phyloP scores from a whole-genome alignment of 2,888 invertebrate species.

The Allolobophora icterica region DNA sequence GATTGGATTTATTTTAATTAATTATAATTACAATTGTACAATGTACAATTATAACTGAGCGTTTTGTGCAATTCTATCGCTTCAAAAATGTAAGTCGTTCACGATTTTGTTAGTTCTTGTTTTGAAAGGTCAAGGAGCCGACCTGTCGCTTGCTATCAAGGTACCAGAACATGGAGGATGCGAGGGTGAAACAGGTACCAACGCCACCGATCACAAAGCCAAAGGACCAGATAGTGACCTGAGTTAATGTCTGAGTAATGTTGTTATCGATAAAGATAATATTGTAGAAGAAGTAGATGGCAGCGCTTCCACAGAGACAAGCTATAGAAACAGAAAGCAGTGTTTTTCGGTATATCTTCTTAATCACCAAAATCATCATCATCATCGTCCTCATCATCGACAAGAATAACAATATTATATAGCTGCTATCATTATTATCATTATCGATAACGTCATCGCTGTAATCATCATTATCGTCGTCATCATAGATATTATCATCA shows the following conservation, averaged over 20 bases:
- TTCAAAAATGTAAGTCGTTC: background rate
- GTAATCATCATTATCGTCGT: no score
- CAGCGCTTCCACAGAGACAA: background rate
- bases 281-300: background rate
- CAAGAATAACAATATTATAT: no score
- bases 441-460: no score
- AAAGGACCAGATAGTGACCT: background rate
- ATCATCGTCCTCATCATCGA: background rate
- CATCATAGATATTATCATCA: no score
- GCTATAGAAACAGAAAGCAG: background rate
- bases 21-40: no score
- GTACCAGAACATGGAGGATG: background rate
- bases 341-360: background rate
- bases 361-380: background rate
- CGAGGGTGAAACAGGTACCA: background rate
- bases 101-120: background rate
- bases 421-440: no score
- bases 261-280: background rate
- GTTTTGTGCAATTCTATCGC: background rate
- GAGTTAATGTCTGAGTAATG: accelerated
- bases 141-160: background rate
- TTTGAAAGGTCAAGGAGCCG: background rate
- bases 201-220: background rate
- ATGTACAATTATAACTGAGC: no score
- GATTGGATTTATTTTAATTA: no score